Conservation (phyloP, 2,113 vertebrate species). For the Naja naja region DNA sequence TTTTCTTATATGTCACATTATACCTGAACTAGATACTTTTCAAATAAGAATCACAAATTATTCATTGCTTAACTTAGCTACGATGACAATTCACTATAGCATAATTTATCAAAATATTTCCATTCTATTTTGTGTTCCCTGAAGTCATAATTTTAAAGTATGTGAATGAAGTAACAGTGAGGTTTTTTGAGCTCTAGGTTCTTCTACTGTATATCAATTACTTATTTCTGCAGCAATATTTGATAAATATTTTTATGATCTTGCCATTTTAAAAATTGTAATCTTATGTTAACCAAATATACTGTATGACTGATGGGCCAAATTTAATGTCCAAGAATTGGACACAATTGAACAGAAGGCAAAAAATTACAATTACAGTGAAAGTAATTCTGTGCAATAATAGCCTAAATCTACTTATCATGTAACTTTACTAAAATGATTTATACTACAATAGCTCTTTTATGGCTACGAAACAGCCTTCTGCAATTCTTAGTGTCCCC, state of each 20-base stretch:
- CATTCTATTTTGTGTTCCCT: background rate
- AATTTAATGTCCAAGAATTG: background rate
- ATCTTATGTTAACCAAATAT: background rate
- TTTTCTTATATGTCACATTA: background rate
- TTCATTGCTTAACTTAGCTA: background rate
- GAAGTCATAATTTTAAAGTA: background rate
- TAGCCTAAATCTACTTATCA: background rate
- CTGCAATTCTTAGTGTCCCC: background rate
- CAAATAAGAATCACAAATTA: background rate
- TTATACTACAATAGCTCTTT: background rate
- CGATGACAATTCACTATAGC: background rate
- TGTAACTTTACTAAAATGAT: background rate
- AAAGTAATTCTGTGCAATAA: background rate
- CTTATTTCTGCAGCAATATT: background rate
- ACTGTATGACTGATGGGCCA: background rate
- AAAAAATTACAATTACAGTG: background rate
- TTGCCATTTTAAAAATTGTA: background rate
- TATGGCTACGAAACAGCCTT: background rate
- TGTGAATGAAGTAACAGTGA: background rate
- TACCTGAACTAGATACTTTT: background rate
- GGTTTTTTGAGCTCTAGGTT: background rate
- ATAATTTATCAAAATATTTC: background rate
- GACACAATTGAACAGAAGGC: background rate
- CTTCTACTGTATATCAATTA: background rate
- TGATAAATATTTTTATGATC: background rate